Conservation (phyloP, 2,113 vertebrate genomes). For the Nestor notabilis region DNA sequence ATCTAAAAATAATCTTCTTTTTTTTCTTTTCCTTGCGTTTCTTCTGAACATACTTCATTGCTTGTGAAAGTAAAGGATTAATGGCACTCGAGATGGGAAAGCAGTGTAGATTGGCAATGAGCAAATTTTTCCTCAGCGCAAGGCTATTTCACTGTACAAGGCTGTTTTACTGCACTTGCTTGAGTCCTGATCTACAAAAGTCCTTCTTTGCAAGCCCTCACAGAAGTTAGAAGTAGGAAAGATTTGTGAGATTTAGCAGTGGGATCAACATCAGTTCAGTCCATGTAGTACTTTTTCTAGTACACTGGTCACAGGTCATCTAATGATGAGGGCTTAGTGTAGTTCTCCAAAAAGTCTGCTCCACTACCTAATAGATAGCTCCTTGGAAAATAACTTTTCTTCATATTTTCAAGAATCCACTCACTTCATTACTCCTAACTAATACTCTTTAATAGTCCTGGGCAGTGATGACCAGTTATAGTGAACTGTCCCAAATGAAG, state of each 20-base stretch:
- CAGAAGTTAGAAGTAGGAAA: not conserved
- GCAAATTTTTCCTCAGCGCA: not conserved
- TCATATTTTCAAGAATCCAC: not conserved
- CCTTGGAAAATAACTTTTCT: not conserved
- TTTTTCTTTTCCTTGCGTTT: conserved; percentile 17
- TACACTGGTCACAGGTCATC: not conserved
- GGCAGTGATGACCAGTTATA: not conserved
- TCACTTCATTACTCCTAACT: not conserved
- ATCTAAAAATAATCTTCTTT: conserved; percentile 30
- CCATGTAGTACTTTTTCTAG: not conserved
- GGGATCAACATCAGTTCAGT: not conserved
- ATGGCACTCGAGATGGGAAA: not conserved
- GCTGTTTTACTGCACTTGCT: not conserved
- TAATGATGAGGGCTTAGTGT: not conserved
- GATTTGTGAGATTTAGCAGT: not conserved
- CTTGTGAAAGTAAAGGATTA: conserved; percentile 25
- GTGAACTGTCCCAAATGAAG: not conserved
- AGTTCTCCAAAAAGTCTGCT: not conserved
- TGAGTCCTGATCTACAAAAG: not conserved
- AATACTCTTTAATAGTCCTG: not conserved
- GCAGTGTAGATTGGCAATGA: not conserved
- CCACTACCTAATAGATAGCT: not conserved
- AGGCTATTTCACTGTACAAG: not conserved
- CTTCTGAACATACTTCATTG: not conserved
- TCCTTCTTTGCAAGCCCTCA: not conserved